These are phyloP conservation scores for Nebria ingens DNA, from an alignment of 1,140 invertebrate genomes.

Conservation along the genomic window DNA sequence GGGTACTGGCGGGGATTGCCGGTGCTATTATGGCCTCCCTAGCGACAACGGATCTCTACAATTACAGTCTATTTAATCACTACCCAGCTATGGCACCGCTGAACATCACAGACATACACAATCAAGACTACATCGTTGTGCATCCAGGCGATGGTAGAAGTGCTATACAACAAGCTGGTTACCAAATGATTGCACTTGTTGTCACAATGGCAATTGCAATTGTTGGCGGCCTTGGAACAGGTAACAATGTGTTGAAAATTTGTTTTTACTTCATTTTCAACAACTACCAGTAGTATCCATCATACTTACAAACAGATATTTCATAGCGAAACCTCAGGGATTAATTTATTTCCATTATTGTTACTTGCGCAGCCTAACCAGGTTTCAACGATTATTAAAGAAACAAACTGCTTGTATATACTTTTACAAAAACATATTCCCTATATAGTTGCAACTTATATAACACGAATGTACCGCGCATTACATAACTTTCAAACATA, in stretches of 20 bases:
- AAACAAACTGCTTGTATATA: too few relatives aligned
- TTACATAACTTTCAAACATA: too few relatives aligned
- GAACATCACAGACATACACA: background rate
- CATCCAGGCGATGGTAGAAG: slow-evolving; percentile 45
- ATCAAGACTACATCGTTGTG: slow-evolving; percentile 16
- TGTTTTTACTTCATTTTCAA: background rate
- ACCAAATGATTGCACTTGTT: slow-evolving; percentile 63
- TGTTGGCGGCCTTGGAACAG: slow-evolving; percentile 67
- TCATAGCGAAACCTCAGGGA: too few relatives aligned
- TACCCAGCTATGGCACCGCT: slow-evolving; percentile 40
- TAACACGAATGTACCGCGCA: too few relatives aligned
- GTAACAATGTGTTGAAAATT: slow-evolving; percentile 37
- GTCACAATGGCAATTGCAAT: slow-evolving; percentile 62
- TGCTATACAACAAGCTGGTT: slow-evolving; percentile 60
- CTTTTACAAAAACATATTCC: too few relatives aligned
- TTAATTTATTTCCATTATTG: too few relatives aligned
- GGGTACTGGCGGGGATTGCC: slow-evolving; percentile 69
- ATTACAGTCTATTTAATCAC: slow-evolving; percentile 45
- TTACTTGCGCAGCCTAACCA: too few relatives aligned
- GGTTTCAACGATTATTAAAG: too few relatives aligned
- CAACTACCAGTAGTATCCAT: too few relatives aligned
- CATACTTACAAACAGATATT: too few relatives aligned
- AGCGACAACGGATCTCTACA: slow-evolving; percentile 48
- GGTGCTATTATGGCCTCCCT: slow-evolving; percentile 64
- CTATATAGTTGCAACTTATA: too few relatives aligned